Conservation (phyloP, 2,888 invertebrate species). For the Pristionchus entomophagus region DNA sequence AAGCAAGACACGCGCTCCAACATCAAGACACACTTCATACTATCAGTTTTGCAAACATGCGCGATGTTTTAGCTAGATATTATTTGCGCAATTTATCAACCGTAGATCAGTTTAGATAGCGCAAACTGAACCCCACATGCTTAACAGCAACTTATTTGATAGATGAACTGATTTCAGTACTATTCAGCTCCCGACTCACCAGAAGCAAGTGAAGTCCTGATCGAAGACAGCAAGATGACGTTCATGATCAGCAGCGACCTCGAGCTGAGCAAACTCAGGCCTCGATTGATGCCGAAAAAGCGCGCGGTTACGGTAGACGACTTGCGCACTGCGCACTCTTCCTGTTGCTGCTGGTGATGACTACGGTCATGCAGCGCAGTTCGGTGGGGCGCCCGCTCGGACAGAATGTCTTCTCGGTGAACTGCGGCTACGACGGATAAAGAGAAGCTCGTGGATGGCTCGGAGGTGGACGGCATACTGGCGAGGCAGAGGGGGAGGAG, state of each 20-base stretch:
- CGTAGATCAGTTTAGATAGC: not conserved
- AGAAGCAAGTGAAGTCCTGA: constrained; percentile 40
- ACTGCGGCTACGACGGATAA: not conserved
- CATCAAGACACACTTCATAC: not conserved
- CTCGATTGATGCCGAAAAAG: not conserved
- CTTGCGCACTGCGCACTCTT: not conserved
- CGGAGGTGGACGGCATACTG: constrained; percentile 39
- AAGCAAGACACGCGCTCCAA: not conserved
- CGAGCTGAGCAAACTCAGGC: not conserved
- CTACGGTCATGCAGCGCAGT: not conserved
- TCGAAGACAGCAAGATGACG: constrained; percentile 31
- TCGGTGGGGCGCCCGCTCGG: constrained; percentile 11
- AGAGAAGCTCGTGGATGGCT: not conserved
- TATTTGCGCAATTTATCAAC: not conserved
- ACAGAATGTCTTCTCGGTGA: not conserved
- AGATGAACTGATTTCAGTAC: no score
- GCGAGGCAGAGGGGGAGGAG: not conserved
- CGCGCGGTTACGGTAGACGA: constrained; percentile 21
- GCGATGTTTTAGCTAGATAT: not conserved
- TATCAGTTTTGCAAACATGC: not conserved
- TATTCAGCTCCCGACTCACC: constrained; percentile 20
- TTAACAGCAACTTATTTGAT: no score
- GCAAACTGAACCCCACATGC: no score
- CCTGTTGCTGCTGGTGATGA: no score
- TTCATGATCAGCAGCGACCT: constrained; percentile 26